phyloP scores from a whole-genome alignment of 2,113 vertebrate species.

The Lasiurus cinereus region DNA sequence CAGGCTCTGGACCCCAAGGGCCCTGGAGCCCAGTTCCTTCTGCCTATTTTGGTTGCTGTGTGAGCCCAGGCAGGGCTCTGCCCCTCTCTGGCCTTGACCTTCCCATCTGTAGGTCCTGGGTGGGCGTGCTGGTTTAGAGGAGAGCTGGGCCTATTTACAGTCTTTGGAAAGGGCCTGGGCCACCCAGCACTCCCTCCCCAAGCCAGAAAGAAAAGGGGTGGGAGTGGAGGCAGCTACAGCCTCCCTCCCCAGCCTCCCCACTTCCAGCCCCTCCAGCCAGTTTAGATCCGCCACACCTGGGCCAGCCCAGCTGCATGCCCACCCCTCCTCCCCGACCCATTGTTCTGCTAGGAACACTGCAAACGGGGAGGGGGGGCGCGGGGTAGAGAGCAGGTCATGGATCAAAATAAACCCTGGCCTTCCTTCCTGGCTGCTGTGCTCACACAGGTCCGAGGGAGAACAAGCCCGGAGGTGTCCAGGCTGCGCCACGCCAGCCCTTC shows the following conservation, averaged over 20 bases:
- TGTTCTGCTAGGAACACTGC: slow-evolving; percentile 65
- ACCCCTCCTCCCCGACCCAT: slow-evolving; percentile 18
- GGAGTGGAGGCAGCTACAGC: background rate
- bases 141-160: background rate
- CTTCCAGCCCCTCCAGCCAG: background rate
- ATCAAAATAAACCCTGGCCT: slow-evolving; percentile 66
- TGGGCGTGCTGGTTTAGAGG: background rate
- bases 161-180: background rate
- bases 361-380: background rate
- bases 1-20: background rate
- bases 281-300: slow-evolving; percentile 50
- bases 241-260: background rate
- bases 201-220: background rate
- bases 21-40: background rate
- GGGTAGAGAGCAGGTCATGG: background rate
- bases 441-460: background rate
- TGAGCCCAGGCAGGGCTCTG: background rate
- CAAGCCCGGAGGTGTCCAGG: background rate
- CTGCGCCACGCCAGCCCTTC: fast-evolving
- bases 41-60: background rate
- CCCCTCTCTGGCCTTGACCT: background rate
- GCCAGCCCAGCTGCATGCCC: background rate
- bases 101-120: background rate
- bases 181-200: background rate
- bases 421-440: slow-evolving; percentile 72